Percentiles rank a stretch among this genome's conserved stretches.
Evolutionary conservation across 2,113 vertebrate species (phyloP).

Genomic region (Oncorhynchus keta): DNA sequence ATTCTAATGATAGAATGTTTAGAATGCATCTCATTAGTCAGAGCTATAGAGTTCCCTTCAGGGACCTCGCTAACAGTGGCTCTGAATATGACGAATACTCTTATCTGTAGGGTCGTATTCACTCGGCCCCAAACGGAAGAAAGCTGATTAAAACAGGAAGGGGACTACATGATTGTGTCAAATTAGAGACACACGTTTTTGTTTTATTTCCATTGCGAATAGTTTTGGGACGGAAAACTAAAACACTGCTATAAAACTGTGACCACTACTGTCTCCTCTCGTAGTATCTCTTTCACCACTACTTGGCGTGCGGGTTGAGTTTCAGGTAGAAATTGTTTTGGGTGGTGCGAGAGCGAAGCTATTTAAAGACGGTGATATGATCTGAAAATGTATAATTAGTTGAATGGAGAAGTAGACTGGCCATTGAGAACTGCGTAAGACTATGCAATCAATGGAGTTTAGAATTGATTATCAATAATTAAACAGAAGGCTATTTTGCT

Average conservation of each 20-base stretch:
- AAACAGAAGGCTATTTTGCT: not conserved
- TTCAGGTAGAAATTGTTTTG: conserved; percentile 1
- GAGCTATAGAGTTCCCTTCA: not conserved
- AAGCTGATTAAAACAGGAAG: too few relatives aligned
- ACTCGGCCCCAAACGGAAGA: too few relatives aligned
- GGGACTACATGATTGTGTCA: too few relatives aligned
- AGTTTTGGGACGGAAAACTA: not conserved
- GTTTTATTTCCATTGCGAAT: too few relatives aligned
- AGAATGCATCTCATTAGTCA: not conserved
- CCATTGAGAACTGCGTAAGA: not conserved
- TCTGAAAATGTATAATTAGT: not conserved
- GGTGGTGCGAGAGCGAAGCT: conserved; percentile 9
- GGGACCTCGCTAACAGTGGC: not conserved
- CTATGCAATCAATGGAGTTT: not conserved
- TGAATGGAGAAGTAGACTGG: not conserved
- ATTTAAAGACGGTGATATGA: conserved; percentile 15
- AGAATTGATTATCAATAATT: not conserved
- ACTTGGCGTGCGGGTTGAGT: not conserved
- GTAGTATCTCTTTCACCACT: not conserved
- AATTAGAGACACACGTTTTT: too few relatives aligned
- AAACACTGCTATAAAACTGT: not conserved
- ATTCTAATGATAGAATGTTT: too few relatives aligned
- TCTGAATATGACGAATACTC: not conserved
- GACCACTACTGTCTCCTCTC: not conserved
- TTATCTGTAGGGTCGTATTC: not conserved